These are phyloP conservation scores for Drosophila anomelani DNA, from an alignment of 2,888 invertebrate species.

Conservation along the genomic window DNA sequence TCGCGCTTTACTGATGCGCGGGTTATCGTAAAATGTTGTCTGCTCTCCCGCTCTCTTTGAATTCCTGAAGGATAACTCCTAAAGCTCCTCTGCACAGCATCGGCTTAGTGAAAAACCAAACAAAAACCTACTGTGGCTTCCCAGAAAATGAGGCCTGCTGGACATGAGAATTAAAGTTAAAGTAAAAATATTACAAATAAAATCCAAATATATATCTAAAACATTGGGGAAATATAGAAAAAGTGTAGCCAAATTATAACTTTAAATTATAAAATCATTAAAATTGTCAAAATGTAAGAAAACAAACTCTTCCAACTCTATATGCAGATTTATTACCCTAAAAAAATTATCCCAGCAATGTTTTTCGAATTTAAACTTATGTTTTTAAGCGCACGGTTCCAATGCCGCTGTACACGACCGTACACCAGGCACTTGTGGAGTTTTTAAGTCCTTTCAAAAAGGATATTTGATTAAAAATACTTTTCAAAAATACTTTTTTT, in stretches of 20 bases:
- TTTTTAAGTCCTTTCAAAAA: neutral
- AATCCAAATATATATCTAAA: too few species aligned
- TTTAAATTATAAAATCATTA: too few species aligned
- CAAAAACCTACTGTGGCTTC: neutral
- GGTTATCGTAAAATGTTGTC: constrained; percentile 5
- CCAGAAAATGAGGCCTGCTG: neutral
- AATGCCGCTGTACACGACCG: neutral
- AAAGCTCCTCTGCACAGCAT: constrained; percentile 6
- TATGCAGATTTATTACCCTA: too few species aligned
- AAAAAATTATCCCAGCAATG: too few species aligned
- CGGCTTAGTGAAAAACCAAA: neutral
- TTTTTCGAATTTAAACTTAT: too few species aligned
- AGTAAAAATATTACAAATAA: too few species aligned
- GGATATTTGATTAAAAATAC: neutral
- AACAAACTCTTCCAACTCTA: too few species aligned
- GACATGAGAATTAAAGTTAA: too few species aligned
- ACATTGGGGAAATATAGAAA: too few species aligned
- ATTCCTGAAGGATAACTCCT: neutral
- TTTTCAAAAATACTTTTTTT: neutral
- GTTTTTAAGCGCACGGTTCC: neutral
- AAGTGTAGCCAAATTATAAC: too few species aligned
- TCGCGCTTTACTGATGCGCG: neutral
- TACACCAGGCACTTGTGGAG: constrained; percentile 2
- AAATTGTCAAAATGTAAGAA: too few species aligned
- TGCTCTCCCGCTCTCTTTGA: neutral